Evolutionary conservation across 64 coral and sea anemone genomes (phyloP), one percentile per base, ranked within the genome.

Genomic region (Montipora sp.): DNA sequence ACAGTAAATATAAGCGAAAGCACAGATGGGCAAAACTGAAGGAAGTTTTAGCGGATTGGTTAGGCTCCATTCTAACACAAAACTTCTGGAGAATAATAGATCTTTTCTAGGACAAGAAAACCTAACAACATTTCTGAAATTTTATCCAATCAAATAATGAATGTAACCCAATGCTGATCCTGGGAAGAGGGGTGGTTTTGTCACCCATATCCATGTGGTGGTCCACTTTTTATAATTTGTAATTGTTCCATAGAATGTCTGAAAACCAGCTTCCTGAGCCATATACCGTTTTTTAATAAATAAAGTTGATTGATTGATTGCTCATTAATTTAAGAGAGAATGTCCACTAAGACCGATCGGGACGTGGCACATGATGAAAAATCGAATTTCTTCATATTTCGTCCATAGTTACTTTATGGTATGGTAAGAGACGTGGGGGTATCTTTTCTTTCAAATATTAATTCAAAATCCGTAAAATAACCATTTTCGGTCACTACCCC

Each of bases 21-120:
- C 65, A 69, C 65, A 69, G 65, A 69, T 69, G 65, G 65, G 65
- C 65, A 69, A 69, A 69, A 69, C 65, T 69, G 65, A 69, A 69
- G 65, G 65, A 69, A 0, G 5, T 18, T 69, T 18, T 5, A 69
- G 19, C 65, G 3, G 65, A 69, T 69, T 69, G 65, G 65, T 1
- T 18, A 4, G 65, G 65, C 65, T 68, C 65, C 65, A 68, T 68
- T n/a, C 65, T 18, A 68, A 68, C 65, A 68, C 65, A 68, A 68
- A 68, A 53, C 51, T 0, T 53, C 51, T 53, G 19, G 65, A n/a
- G 19, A 68, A n/a, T 68, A 68, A 68, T 68, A 68, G 65, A 68
- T 68, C 65, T n/a, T 68, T 68, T 68, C 13, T 68, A 68, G 65
- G 65, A 68, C 65, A 68, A 68, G 3, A 68, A 14, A 68, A 68